Conservation (phyloP, 2,113 vertebrate species). For the rat (Rattus norvegicus) region GRCr8 NC_086022.1:58565001-58565500, state of each 20-base stretch:
- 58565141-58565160: not conserved
- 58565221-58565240: not conserved
- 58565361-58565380: not conserved
- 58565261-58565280: not conserved
- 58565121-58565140: not conserved
- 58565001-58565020: not conserved
- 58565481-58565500: not conserved
- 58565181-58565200: not conserved
- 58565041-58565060: not conserved
- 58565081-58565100: not conserved
- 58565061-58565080: not conserved
- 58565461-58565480: not conserved
- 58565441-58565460: not conserved
- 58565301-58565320: not conserved
- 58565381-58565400: not conserved
- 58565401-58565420: not conserved
- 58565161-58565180: not conserved
- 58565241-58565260: not conserved
- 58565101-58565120: conserved; percentile 28
- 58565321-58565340: not conserved
- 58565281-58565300: not conserved
- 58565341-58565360: not conserved
- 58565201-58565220: not conserved
- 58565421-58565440: not conserved
- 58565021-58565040: not conserved